Base-by-base conservation (phyloP, 30 jellyfish, hydroid and myxozoan genomes). In the Cassiopea andromeda region DNA sequence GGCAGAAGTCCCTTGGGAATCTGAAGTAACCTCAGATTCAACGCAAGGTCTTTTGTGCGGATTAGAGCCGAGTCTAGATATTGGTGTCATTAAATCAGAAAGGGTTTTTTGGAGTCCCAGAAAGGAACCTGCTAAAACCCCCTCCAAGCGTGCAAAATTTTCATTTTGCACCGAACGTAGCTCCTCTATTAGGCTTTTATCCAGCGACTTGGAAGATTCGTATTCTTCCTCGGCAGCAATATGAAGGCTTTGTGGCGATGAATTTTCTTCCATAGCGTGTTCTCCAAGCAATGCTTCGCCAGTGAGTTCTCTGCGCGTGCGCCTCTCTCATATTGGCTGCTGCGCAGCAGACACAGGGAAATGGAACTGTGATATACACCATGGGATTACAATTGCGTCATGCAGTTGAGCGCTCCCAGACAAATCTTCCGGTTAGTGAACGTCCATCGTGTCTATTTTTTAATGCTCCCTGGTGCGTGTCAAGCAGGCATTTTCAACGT, bases 101-200 rank as follows among this genome's bases (percentile, higher is more conserved):
- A 68, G 77, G 77, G 77, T 68, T 68, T 68, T 68, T 68, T 68
- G 77, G 6, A 68, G 77, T 17, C 77, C 77, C 16, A 68, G 14
- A 68, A 68, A 68, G 12, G 77, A 68, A 14, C 16, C 47, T 2
- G 77, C 3, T 5, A 68, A 14, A 68, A 68, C 77, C 77, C 47
- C 77, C 47, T 68, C 77, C 77, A 68, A 17, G 44, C 16, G 77
- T 6, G 77, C 6, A 68, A 5, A 68, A 2, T 68, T 6, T 18
- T 68, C 77, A 68, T 18, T 68, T 68, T 68, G 77, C 16, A 17
- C 77, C 3, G 77, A 68, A 43, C 77, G 77, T 5, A 68, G 44
- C 47, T 68, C 47, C 47, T 68, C 77, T 17, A 68, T 6, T 5
- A 68, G 5, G 77, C 44, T 17, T 17, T 68, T 68, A 18, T 43